Evolutionary conservation across 2,888 invertebrate species (phyloP).

Genomic region (Folsomia manolachei): DNA sequence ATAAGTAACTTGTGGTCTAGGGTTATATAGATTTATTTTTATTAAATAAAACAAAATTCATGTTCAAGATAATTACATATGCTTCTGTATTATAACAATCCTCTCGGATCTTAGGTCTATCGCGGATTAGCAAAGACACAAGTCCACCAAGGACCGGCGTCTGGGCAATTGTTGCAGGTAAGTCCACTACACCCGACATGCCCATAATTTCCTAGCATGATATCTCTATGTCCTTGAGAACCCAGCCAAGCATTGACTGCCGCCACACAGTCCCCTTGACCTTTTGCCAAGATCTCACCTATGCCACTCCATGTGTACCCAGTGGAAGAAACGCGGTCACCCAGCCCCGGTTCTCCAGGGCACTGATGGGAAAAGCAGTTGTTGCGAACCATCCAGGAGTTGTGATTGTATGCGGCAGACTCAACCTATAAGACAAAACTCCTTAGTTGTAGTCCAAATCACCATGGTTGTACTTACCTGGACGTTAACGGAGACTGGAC

Average conservation of each 20-base stretch:
- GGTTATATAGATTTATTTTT: too few relatives aligned
- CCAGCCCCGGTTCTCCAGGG: neutral
- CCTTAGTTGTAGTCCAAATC: too few relatives aligned
- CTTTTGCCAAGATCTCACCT: neutral
- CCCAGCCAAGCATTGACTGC: neutral
- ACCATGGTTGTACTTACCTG: too few relatives aligned
- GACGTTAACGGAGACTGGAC: neutral
- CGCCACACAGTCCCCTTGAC: neutral
- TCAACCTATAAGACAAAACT: neutral
- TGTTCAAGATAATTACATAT: too few relatives aligned
- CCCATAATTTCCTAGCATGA: neutral
- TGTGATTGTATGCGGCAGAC: neutral
- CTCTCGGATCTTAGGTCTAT: too few relatives aligned
- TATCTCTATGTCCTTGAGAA: neutral
- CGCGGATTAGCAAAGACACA: conserved; percentile 4
- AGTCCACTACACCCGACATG: neutral
- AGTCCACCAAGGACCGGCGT: neutral
- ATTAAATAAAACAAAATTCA: too few relatives aligned
- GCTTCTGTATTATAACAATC: too few relatives aligned
- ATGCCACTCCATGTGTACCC: neutral
- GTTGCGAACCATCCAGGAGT: neutral
- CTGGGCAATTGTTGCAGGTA: neutral
- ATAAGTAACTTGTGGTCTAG: too few relatives aligned
- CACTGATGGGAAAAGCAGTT: conserved; percentile 6
- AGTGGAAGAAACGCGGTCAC: neutral